Evolutionary conservation across 1,140 invertebrate species (phyloP).

Genomic region (Camponotus floridanus): DNA sequence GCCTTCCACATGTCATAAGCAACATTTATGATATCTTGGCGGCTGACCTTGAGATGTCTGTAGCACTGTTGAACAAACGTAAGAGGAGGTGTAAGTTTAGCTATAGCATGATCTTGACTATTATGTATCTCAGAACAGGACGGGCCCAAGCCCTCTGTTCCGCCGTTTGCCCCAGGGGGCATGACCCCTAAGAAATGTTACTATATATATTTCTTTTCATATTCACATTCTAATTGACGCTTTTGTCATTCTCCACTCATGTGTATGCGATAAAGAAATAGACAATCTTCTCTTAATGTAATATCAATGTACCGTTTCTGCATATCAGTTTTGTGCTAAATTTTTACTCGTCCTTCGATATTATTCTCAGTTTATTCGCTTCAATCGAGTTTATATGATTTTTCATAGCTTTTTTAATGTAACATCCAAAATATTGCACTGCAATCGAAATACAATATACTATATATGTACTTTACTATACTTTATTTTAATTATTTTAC

Average conservation of each 20-base stretch:
- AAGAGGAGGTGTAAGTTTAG: slow-evolving; percentile 78
- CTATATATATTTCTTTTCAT: slow-evolving; percentile 75
- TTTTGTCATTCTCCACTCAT: slow-evolving; percentile 62
- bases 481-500: slow-evolving; percentile 22
- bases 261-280: slow-evolving; percentile 65
- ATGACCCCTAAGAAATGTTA: slow-evolving; percentile 80
- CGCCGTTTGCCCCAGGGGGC: slow-evolving; percentile 83
- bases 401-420: slow-evolving; percentile 21
- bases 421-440: slow-evolving; percentile 11
- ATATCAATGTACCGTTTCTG: slow-evolving; percentile 48
- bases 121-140: slow-evolving; percentile 83
- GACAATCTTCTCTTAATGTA: slow-evolving; percentile 58
- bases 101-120: slow-evolving; percentile 78
- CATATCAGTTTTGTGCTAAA: not conserved
- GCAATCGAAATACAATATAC: not conserved
- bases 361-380: not conserved
- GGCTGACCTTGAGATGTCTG: slow-evolving; percentile 84
- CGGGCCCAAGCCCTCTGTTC: slow-evolving; percentile 83
- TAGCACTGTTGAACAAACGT: slow-evolving; percentile 84
- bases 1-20: slow-evolving; percentile 29
- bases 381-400: not conserved
- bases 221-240: slow-evolving; percentile 62
- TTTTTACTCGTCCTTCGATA: not conserved
- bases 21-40: slow-evolving; percentile 62
- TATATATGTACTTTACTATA: not conserved